A percentile compares a stretch with the other conserved stretches of the same genome.
These are phyloP conservation scores for Ochropacha duplaris DNA, from an alignment of 2,888 invertebrate genomes.

Conservation along the genomic window DNA sequence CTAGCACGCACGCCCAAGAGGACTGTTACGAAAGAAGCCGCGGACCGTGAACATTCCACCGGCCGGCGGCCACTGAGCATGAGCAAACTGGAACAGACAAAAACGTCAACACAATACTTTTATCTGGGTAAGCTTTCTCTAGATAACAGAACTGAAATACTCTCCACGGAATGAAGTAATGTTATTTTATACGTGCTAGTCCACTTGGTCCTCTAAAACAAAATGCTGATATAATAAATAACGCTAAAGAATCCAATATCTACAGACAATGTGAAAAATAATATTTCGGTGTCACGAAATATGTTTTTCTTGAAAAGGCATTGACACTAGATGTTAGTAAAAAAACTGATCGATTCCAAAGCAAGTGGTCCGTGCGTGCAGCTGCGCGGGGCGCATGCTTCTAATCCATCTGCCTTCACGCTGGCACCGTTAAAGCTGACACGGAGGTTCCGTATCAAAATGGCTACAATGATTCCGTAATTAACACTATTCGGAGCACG, in stretches of 20 bases:
- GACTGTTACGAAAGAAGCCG: conserved; percentile 78
- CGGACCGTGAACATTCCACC: conserved; percentile 80
- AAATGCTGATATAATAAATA: neutral
- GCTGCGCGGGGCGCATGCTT: conserved; percentile 55
- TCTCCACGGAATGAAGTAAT: neutral
- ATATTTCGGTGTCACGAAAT: conserved; percentile 22
- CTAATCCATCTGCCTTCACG: conserved; percentile 35
- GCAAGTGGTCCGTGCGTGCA: conserved; percentile 50
- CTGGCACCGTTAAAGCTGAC: conserved; percentile 54
- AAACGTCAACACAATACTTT: conserved; percentile 63
- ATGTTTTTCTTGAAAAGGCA: conserved; percentile 20
- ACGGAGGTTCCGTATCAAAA: conserved; percentile 59
- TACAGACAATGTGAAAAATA: conserved; percentile 23
- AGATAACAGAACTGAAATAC: conserved; percentile 51
- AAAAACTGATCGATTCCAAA: conserved; percentile 34
- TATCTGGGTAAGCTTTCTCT: conserved; percentile 49
- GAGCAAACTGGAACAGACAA: conserved; percentile 65
- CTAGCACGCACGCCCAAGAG: conserved; percentile 68
- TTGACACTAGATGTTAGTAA: conserved; percentile 20
- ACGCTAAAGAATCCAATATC: conserved; percentile 4
- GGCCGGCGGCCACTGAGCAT: conserved; percentile 67
- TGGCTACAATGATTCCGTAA: conserved; percentile 62
- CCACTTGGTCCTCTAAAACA: neutral
- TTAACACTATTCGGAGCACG: conserved; percentile 71
- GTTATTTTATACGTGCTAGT: neutral